phyloP scores from a whole-genome alignment of 2,797 vertebrate species.

The Molossus alvarezi region DNA sequence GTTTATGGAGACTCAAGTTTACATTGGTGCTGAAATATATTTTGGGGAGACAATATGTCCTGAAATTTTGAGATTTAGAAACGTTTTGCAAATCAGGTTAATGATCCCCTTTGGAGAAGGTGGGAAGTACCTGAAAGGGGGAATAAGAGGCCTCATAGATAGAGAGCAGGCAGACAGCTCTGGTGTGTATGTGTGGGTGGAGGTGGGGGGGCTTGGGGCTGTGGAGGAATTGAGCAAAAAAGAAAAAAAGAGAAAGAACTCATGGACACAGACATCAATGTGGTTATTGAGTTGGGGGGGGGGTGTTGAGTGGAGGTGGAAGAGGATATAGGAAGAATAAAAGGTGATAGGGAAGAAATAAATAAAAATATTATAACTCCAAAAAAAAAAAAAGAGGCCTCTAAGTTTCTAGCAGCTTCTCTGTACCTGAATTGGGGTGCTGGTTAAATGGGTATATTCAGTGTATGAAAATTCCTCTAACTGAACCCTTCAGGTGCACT shows the following conservation, averaged over 20 bases:
- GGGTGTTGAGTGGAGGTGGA: background rate
- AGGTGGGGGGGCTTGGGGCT: background rate
- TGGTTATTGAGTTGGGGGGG: background rate
- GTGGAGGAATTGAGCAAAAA: background rate
- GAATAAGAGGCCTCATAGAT: background rate
- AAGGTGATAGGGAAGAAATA: background rate
- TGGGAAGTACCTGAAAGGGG: background rate
- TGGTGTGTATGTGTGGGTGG: background rate
- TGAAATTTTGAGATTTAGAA: slow-evolving; percentile 39
- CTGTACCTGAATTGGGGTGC: background rate
- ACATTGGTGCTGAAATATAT: background rate
- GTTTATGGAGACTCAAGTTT: slow-evolving; percentile 20
- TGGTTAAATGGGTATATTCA: background rate
- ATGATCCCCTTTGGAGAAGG: background rate
- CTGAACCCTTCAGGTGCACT: background rate
- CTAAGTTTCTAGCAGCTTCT: background rate
- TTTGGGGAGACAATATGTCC: background rate
- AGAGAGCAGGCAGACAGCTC: background rate
- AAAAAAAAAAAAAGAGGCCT: background rate
- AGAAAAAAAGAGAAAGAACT: background rate
- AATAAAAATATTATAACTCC: background rate
- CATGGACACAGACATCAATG: background rate
- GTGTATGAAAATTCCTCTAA: background rate
- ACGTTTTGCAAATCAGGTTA: background rate
- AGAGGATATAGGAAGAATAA: background rate